Percentiles rank a stretch among this genome's conserved stretches.
These are phyloP conservation scores for Betta splendens DNA, from an alignment of 2,797 vertebrate genomes.

Conservation along the genomic window DNA sequence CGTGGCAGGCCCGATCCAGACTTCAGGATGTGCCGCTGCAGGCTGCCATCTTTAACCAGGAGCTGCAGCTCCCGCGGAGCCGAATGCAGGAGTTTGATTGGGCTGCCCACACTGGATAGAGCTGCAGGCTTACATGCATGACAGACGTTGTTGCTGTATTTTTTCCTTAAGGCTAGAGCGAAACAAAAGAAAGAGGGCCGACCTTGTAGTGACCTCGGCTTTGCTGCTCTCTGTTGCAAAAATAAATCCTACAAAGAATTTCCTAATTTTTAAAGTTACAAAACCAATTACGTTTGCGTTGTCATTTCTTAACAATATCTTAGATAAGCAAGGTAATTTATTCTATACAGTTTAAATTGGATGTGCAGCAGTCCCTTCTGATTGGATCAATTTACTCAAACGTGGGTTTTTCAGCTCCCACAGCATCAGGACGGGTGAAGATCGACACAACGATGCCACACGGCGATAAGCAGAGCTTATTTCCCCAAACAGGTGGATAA, in stretches of 20 bases:
- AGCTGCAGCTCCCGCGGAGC: slow-evolving; percentile 63
- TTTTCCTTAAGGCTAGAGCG: slow-evolving; percentile 44
- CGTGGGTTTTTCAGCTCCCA: slow-evolving; percentile 26
- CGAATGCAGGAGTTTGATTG: slow-evolving; percentile 60
- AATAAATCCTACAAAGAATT: slow-evolving; percentile 45
- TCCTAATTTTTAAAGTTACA: too few relatives aligned
- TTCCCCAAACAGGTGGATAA: slow-evolving; percentile 66
- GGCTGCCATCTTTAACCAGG: slow-evolving; percentile 56
- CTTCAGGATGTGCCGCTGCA: slow-evolving; percentile 57
- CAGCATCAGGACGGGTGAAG: slow-evolving; percentile 35
- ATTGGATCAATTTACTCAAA: slow-evolving; percentile 30
- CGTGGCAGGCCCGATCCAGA: slow-evolving; percentile 57
- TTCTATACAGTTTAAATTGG: slow-evolving; percentile 55
- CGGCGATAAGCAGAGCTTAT: slow-evolving; percentile 55
- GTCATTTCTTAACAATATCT: slow-evolving; percentile 25
- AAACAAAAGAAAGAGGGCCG: slow-evolving; percentile 46
- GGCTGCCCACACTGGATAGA: slow-evolving; percentile 59
- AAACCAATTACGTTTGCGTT: slow-evolving; percentile 49
- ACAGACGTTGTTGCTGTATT: slow-evolving; percentile 43
- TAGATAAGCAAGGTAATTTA: slow-evolving; percentile 28
- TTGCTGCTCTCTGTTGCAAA: slow-evolving; percentile 27
- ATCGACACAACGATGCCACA: slow-evolving; percentile 28
- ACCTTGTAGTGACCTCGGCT: slow-evolving; percentile 54
- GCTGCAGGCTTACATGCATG: slow-evolving; percentile 55
- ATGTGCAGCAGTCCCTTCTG: slow-evolving; percentile 28